These are phyloP conservation scores for Eupithecia pulchellata DNA, from an alignment of 2,888 invertebrate genomes.

Conservation along the genomic window DNA sequence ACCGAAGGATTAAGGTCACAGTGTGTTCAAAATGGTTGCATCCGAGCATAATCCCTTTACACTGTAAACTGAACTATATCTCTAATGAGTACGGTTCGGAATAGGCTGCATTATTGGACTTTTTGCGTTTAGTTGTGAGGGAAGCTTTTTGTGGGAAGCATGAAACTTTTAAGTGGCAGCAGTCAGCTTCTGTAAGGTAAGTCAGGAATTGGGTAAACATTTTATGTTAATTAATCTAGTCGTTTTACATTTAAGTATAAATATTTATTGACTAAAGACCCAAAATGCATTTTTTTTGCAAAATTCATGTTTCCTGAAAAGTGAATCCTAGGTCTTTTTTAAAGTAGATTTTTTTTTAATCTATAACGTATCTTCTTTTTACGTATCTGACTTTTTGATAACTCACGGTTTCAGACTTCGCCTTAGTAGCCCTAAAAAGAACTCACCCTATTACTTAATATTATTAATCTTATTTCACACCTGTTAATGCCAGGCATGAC, in stretches of 20 bases:
- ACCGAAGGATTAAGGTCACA: slow-evolving; percentile 38
- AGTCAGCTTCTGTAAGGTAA: neutral
- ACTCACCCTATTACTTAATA: no score
- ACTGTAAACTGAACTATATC: slow-evolving; percentile 19
- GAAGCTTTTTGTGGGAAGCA: neutral
- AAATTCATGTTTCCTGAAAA: no score
- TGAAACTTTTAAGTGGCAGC: neutral
- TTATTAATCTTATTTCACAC: no score
- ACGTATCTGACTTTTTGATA: no score
- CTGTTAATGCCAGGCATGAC: neutral
- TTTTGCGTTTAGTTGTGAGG: neutral
- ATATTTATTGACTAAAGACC: no score
- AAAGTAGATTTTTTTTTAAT: no score
- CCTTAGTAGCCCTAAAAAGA: no score
- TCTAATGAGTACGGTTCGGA: slow-evolving; percentile 11
- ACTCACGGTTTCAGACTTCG: no score
- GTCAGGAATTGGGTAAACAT: neutral
- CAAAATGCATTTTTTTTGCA: no score
- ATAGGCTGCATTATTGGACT: slow-evolving; percentile 9
- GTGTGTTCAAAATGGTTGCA: slow-evolving; percentile 25
- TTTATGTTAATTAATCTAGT: no score
- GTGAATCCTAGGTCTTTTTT: no score
- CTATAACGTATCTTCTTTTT: no score
- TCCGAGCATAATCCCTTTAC: slow-evolving; percentile 18
- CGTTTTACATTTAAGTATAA: neutral